Evolutionary conservation across 2,888 invertebrate genomes (phyloP), one percentile per base, ranked within the genome.

Genomic region (Hipparchia semele): DNA sequence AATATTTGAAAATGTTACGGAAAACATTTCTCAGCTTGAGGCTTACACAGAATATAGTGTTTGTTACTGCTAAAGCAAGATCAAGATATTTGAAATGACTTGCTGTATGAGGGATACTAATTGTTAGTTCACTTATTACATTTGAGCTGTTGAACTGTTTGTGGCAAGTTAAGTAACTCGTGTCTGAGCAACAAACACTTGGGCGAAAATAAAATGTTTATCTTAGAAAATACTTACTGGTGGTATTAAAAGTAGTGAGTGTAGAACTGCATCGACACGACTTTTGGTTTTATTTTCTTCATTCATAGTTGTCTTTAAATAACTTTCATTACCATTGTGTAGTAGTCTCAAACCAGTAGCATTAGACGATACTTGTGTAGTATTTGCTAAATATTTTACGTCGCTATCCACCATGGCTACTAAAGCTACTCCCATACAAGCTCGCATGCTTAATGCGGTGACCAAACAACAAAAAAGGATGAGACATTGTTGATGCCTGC

Each of bases 361-460:
- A 65, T 65, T 53, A 51, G 5, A 1, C 6, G 10, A 12, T 60
- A 60, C 12, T 33, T 60, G 12, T 23, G 64, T 64, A 12, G 51
- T 51, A 13, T 51, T 53, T 12, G 7, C 51, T 33, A 7, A 12
- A 53, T 51, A 12, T 33, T 33, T 10, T 8, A 51, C 13, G 9
- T 79, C 76, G 39, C 76, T 78, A 13, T 82, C 78, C 0, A 86
- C 87, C 96, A 96, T 96, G 0, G 95, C 96, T 0, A 96, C 96
- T 39, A 96, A 86, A 0, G 95, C 95, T 0, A 96, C 95, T 0
- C 96, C 96, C 84, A 96, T 93, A 76, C 95, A 95, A 0, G 95
- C 92, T 73, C 96, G 87, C 87, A 96, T 94, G 9, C 95, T 95
- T 84, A 96, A 96, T 2, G 95, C 95, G 60, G 95, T 91, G 0